Conservation (phyloP, 2,797 vertebrate species). For the Propithecus deckenii region DNA sequence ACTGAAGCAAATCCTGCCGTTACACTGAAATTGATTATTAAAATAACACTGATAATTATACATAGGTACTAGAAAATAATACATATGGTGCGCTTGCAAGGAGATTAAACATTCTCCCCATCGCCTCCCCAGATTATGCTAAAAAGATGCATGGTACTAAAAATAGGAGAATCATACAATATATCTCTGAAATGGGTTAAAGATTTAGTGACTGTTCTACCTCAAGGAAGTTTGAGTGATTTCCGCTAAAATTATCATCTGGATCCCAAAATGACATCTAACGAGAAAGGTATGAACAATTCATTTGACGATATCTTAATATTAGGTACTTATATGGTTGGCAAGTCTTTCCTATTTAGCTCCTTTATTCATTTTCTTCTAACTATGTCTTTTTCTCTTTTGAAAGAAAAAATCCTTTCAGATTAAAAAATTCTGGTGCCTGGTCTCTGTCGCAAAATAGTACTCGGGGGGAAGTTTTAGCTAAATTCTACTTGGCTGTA, state of each 20-base stretch:
- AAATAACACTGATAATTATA: conserved; percentile 78
- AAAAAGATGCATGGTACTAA: neutral
- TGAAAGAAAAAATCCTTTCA: conserved; percentile 53
- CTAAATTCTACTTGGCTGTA: conserved; percentile 21
- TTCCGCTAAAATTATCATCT: conserved; percentile 64
- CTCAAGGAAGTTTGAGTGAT: conserved; percentile 66
- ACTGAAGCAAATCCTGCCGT: conserved; percentile 79
- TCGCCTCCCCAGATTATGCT: conserved; percentile 40
- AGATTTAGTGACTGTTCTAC: conserved; percentile 65
- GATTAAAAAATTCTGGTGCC: conserved; percentile 45
- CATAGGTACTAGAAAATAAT: conserved; percentile 69
- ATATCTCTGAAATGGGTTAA: conserved; percentile 39
- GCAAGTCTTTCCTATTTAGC: neutral
- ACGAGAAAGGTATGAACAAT: conserved; percentile 11
- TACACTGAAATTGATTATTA: conserved; percentile 80
- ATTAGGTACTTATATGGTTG: neutral
- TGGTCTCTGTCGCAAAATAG: conserved; percentile 37
- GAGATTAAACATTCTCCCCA: neutral
- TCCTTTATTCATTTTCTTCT: conserved; percentile 26
- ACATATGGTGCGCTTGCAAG: neutral
- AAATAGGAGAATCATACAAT: conserved; percentile 31
- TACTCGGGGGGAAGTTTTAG: conserved; percentile 56
- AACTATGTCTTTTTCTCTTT: conserved; percentile 19
- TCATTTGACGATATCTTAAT: conserved; percentile 37
- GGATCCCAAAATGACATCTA: conserved; percentile 54